These are phyloP conservation scores for Papilio polyxenes DNA, from an alignment of 1,140 invertebrate species.

Conservation along the genomic window DNA sequence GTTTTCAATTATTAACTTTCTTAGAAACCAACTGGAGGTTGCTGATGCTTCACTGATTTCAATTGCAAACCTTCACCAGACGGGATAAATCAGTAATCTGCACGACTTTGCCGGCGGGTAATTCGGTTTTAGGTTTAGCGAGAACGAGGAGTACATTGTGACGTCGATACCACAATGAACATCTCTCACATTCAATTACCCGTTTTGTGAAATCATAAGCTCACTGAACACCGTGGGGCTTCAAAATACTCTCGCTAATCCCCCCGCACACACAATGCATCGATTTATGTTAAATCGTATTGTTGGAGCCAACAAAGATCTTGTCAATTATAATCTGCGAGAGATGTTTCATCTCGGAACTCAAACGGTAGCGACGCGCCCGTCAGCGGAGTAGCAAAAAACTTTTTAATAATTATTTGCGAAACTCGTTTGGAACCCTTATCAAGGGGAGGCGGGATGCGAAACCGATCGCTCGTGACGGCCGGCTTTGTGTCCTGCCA, in stretches of 20 bases:
- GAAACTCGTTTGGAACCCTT: conserved; percentile 75
- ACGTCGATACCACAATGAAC: conserved; percentile 42
- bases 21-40: conserved; percentile 2
- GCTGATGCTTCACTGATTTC: conserved; percentile 37
- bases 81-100: conserved; percentile 62
- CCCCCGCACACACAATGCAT: conserved; percentile 62
- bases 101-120: conserved; percentile 53
- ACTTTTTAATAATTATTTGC: conserved; percentile 79
- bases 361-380: conserved; percentile 71
- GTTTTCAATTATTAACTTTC: conserved; percentile 32
- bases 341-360: conserved; percentile 69
- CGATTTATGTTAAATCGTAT: conserved; percentile 71
- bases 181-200: conserved; percentile 62
- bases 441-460: conserved; percentile 71
- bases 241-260: conserved; percentile 70
- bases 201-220: conserved; percentile 65
- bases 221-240: conserved; percentile 52
- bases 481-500: conserved; percentile 73
- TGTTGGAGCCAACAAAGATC: conserved; percentile 77
- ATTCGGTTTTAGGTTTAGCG: conserved; percentile 65
- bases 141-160: conserved; percentile 57
- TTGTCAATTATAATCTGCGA: conserved; percentile 78
- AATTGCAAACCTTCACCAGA: conserved; percentile 43
- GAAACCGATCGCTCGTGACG: conserved; percentile 77
- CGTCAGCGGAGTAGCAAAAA: conserved; percentile 66